Base-by-base conservation (phyloP, 2,113 vertebrate genomes). In the Proterorhinus semilunaris region DNA sequence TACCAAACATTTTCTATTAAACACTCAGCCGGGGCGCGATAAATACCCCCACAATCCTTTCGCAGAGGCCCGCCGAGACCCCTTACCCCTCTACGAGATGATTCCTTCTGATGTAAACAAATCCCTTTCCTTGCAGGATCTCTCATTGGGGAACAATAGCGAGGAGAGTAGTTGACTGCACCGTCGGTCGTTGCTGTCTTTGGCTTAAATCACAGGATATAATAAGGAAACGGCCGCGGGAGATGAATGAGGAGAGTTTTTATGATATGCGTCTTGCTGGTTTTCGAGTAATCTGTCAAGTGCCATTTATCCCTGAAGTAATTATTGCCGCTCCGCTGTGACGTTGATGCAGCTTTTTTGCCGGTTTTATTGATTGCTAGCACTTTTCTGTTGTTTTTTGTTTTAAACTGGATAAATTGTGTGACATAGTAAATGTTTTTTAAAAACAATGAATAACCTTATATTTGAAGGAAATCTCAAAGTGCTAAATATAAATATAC, bases 81-180 rank as follows among this genome's bases (percentile, higher is more conserved):
- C 77, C 81, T 83, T 67, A 73, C 83, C 72, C 70, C 68, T 61
- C 57, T 62, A 68, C 53, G 75, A 67, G 65, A 66, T 79, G 72
- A 79, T 81, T 82, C 82, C 72, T 80, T 53, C 68, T 57, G 72
- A 84, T 79, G 83, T 84, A 89, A 87, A 84, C 82, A 88, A 87
- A 88, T 77, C 75, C 71, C 80, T 62, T 68, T 62, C 62, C 83
- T 83, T 82, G 71, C 57, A 36, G 27, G 15, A 86, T 78, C 58
- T 71, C 58, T 64, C 86, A 75, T 72, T 8, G 8, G 88, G 84
- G 84, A 85, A 72, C 76, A 68, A 80, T 82, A 78, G 63, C 69
- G 59, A 45, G n/a, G 3, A 17, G 13, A 12, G 70, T 16, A 51
- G 72, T 42, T n/a, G 1, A 17, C 27, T 36, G 59, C 69, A 71